phyloP scores from a whole-genome alignment of 2,888 invertebrate species.

The Megaustenia siamemsis region DNA sequence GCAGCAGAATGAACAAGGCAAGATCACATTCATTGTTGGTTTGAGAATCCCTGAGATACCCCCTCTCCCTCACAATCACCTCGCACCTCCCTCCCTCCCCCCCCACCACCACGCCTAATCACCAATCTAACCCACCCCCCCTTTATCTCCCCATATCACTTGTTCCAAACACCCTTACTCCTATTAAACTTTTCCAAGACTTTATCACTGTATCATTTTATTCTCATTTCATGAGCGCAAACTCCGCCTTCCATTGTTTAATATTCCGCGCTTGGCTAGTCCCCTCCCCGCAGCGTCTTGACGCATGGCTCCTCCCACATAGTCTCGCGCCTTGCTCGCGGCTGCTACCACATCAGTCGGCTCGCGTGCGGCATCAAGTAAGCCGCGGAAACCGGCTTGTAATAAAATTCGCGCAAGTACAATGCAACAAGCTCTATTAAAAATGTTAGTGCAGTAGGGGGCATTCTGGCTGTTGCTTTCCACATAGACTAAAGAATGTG shows the following conservation, averaged over 20 bases:
- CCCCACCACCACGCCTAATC: no score
- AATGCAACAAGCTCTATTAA: conserved; percentile 54
- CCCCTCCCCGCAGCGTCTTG: conserved; percentile 42
- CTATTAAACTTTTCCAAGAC: conserved; percentile 50
- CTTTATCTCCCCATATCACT: background rate
- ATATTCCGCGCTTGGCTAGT: conserved; percentile 11
- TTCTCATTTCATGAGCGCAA: background rate
- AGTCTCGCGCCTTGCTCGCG: conserved; percentile 17
- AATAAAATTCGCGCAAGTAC: conserved; percentile 57
- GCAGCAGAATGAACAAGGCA: no score
- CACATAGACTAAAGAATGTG: conserved; percentile 9
- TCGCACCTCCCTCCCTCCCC: background rate
- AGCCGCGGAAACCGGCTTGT: conserved; percentile 30
- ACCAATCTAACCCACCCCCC: background rate
- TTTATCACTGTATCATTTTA: conserved; percentile 45
- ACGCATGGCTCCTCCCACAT: conserved; percentile 31
- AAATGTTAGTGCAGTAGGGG: conserved; percentile 31
- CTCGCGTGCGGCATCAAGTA: background rate
- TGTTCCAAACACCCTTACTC: conserved; percentile 29
- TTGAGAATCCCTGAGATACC: background rate
- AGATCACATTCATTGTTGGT: no score
- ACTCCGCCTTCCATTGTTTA: conserved; percentile 43
- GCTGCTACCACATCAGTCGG: conserved; percentile 10
- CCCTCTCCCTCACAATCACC: no score
- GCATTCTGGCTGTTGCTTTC: conserved; percentile 38